phyloP scores from a whole-genome alignment of 53 echinoderm and acorn worm species.

The Paracentrotus lividus region DNA sequence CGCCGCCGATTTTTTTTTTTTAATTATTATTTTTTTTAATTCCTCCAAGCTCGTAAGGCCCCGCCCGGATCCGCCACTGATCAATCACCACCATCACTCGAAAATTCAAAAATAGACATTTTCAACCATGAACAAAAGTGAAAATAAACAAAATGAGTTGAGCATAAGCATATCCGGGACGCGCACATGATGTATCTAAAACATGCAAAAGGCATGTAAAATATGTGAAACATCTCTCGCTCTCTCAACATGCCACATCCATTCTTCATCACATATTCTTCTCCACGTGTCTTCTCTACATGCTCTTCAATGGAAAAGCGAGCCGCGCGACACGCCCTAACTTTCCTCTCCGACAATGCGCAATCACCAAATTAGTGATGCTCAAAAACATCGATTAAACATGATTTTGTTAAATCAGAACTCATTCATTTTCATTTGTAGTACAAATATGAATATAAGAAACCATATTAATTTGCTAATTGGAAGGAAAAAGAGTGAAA shows the following conservation, averaged over 20 bases:
- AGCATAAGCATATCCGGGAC: not conserved
- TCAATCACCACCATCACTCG: not conserved
- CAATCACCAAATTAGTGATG: not conserved
- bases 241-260: not conserved
- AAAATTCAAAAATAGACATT: no score
- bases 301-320: not conserved
- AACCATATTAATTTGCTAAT: not conserved
- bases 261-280: not conserved
- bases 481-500: not conserved
- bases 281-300: not conserved
- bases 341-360: not conserved
- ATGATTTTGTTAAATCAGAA: not conserved
- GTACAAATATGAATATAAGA: not conserved
- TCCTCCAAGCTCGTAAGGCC: no score
- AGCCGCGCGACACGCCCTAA: constrained; percentile 7
- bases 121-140: not conserved
- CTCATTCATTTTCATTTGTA: not conserved
- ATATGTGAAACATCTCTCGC: not conserved
- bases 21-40: no score
- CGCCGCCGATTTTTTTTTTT: no score
- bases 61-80: no score
- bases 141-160: not conserved
- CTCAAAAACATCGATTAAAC: not conserved
- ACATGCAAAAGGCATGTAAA: not conserved
- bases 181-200: not conserved